Percentiles rank a stretch among this genome's conserved stretches.
Conservation (phyloP, 2,797 vertebrate species). For the Melanotaenia nigrans region DNA sequence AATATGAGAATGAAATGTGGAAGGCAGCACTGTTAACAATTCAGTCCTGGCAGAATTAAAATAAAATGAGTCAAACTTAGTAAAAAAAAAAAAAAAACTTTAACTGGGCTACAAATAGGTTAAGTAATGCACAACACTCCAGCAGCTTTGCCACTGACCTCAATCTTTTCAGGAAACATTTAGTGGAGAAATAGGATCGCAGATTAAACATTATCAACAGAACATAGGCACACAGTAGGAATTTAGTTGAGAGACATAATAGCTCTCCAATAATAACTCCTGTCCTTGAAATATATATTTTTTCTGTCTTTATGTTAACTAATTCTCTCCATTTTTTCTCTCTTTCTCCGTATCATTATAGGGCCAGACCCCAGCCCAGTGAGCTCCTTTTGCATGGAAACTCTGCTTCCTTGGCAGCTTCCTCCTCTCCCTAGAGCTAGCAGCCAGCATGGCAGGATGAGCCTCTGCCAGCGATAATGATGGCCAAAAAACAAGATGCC, state of each 20-base stretch:
- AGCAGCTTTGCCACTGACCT: conserved; percentile 71
- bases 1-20: conserved; percentile 45
- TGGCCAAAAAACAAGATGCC: conserved; percentile 98
- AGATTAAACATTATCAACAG: conserved; percentile 71
- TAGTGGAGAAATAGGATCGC: conserved; percentile 61
- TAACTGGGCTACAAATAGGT: conserved; percentile 54
- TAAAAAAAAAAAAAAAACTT: conserved; percentile 28
- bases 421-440: conserved; percentile 78
- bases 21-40: conserved; percentile 36
- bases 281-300: conserved; percentile 30
- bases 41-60: conserved; percentile 33
- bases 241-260: conserved; percentile 51
- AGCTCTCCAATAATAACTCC: conserved; percentile 44
- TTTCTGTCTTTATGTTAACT: conserved; percentile 36
- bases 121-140: conserved; percentile 67
- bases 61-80: conserved; percentile 53
- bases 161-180: conserved; percentile 77
- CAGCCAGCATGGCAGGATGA: conserved; percentile 90
- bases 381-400: conserved; percentile 76
- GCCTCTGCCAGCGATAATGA: conserved; percentile 87
- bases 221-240: conserved; percentile 37
- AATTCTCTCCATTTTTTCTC: conserved; percentile 42
- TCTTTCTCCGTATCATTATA: conserved; percentile 50
- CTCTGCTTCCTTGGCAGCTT: conserved; percentile 59
- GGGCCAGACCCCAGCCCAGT: conserved; percentile 70